Evolutionary conservation across 2,113 vertebrate species (phyloP).

Genomic region (Misgurnus mizolepis): DNA sequence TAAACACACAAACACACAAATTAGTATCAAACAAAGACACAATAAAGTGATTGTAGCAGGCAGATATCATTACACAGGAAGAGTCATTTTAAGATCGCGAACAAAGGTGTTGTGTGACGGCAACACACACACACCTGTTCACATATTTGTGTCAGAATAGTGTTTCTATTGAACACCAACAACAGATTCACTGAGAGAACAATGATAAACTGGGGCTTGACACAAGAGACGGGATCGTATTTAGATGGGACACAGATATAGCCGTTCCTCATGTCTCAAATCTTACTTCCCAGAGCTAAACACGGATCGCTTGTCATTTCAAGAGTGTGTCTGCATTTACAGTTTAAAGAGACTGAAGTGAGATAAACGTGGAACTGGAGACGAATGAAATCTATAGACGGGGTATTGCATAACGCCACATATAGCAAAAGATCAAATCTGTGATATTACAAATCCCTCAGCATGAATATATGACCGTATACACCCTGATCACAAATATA

Average conservation of each 20-base stretch:
- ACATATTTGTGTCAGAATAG: not conserved
- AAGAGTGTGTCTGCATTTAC: not conserved
- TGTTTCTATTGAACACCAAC: constrained; percentile 3
- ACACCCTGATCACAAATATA: not conserved
- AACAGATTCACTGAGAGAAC: constrained; percentile 12
- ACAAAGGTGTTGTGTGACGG: constrained; percentile 8
- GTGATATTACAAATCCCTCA: not conserved
- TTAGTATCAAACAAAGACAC: not conserved
- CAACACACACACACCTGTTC: constrained; percentile 13
- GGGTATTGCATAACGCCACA: constrained; percentile 7
- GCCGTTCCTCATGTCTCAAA: not conserved
- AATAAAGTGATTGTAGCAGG: not conserved
- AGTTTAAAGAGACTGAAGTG: not conserved
- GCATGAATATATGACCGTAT: not conserved
- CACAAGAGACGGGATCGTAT: constrained; percentile 11
- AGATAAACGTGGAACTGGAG: constrained; percentile 2
- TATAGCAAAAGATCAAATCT: not conserved
- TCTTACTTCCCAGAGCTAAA: not conserved
- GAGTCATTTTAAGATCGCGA: not conserved
- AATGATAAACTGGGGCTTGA: constrained; percentile 7
- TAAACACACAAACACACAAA: constrained; percentile 55
- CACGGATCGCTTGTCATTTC: not conserved
- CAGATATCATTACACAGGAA: not conserved
- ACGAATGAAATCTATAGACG: not conserved
- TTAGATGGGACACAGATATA: not conserved